A percentile compares a stretch with the other conserved stretches of the same genome.
These are phyloP conservation scores for Argynnis bischoffii DNA, from an alignment of 2,888 invertebrate genomes.

Conservation along the genomic window DNA sequence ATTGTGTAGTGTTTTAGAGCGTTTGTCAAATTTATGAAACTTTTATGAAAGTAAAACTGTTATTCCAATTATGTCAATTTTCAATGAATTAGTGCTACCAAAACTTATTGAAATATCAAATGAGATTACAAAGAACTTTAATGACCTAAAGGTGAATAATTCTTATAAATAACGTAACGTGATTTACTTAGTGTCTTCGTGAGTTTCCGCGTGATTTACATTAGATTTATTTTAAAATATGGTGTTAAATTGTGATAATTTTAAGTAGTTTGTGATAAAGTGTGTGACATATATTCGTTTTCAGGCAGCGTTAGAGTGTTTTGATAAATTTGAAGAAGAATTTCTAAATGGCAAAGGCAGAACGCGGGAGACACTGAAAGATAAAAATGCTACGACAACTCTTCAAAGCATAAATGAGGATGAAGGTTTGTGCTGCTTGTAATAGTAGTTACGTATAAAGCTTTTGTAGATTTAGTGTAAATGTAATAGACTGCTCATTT, in stretches of 20 bases:
- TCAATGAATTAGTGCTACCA: conserved; percentile 61
- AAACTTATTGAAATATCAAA: conserved; percentile 65
- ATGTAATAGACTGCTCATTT: too few species aligned
- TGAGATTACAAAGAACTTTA: conserved; percentile 53
- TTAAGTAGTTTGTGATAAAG: conserved; percentile 33
- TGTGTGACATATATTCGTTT: conserved; percentile 46
- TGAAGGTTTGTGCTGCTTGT: conserved; percentile 55
- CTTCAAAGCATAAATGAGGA: conserved; percentile 73
- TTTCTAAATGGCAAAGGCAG: conserved; percentile 54
- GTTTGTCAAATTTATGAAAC: conserved; percentile 61
- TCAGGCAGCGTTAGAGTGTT: conserved; percentile 59
- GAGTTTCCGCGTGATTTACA: conserved; percentile 15
- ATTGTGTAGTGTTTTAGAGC: conserved; percentile 62
- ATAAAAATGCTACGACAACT: conserved; percentile 56
- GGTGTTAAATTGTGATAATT: conserved; percentile 25
- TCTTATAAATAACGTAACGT: conserved; percentile 15
- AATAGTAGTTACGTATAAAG: background rate
- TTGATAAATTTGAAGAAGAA: conserved; percentile 68
- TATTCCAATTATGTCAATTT: conserved; percentile 69
- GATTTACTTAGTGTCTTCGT: background rate
- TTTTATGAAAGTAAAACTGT: conserved; percentile 57
- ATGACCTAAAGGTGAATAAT: conserved; percentile 65
- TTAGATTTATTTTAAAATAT: conserved; percentile 15
- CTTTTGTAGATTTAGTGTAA: too few species aligned
- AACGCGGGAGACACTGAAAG: conserved; percentile 57